Conservation (phyloP, 2,888 invertebrate genomes). For the Gymnocheta viridis region DNA sequence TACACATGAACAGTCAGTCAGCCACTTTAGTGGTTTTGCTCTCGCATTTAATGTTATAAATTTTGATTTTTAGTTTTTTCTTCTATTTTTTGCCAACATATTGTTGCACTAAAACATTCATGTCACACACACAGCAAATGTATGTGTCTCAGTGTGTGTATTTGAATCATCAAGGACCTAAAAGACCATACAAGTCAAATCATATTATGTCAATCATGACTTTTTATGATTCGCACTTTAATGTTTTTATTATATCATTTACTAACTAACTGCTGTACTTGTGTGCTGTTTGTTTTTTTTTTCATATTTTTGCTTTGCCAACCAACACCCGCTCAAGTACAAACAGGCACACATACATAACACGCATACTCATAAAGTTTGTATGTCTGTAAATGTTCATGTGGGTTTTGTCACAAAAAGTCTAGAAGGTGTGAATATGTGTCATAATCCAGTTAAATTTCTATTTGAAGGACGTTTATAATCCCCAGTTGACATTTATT, state of each 20-base stretch:
- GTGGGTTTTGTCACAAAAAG: slow-evolving; percentile 27
- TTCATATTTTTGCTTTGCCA: not conserved
- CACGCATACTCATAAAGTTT: not conserved
- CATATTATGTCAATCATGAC: slow-evolving; percentile 60
- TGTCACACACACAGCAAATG: not conserved
- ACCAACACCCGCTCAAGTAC: not conserved
- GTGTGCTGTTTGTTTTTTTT: not conserved
- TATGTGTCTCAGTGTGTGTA: not conserved
- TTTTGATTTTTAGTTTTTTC: slow-evolving; percentile 16
- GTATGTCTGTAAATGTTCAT: not conserved
- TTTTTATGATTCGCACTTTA: slow-evolving; percentile 55
- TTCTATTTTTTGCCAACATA: not conserved
- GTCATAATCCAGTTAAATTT: slow-evolving; percentile 65
- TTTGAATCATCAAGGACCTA: not conserved
- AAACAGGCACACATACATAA: not conserved
- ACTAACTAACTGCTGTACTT: slow-evolving; percentile 46
- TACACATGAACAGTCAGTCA: slow-evolving; percentile 25
- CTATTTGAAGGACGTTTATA: slow-evolving; percentile 63
- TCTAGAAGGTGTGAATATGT: slow-evolving; percentile 61
- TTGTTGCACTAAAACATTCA: not conserved
- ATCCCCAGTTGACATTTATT: slow-evolving; percentile 63
- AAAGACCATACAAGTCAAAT: slow-evolving; percentile 51
- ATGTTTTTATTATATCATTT: slow-evolving; percentile 61
- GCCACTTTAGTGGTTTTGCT: slow-evolving; percentile 41
- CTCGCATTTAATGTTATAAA: slow-evolving; percentile 23